phyloP scores from a whole-genome alignment of 2,888 invertebrate species.

The Encarsia formosa region DNA sequence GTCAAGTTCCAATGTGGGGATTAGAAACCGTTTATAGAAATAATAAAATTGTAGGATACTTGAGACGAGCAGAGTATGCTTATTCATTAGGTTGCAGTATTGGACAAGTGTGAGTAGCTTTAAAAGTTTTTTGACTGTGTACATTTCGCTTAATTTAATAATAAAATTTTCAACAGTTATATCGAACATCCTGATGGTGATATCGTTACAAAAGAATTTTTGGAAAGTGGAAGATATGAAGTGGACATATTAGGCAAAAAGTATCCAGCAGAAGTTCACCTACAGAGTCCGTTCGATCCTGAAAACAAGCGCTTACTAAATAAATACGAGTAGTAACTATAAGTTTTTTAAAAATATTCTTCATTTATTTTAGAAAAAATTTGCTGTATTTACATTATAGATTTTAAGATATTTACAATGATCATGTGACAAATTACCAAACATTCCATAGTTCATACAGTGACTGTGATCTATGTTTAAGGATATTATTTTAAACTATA shows the following conservation, averaged over 20 bases:
- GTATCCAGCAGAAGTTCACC: conserved; percentile 66
- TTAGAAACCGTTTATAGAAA: conserved; percentile 80
- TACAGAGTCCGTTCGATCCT: conserved; percentile 80
- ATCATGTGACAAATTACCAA: conserved; percentile 1
- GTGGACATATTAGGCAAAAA: conserved; percentile 75
- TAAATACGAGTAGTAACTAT: conserved; percentile 8
- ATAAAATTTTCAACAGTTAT: conserved; percentile 47
- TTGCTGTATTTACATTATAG: too few species aligned
- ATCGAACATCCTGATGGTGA: conserved; percentile 58
- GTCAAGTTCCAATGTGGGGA: conserved; percentile 73
- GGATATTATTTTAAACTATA: too few species aligned
- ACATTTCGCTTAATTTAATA: conserved; percentile 1
- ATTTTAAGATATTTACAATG: too few species aligned
- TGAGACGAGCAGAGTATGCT: conserved; percentile 79
- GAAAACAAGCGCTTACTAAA: conserved; percentile 62
- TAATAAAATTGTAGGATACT: conserved; percentile 70
- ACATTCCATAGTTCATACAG: conserved; percentile 9
- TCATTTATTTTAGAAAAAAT: too few species aligned
- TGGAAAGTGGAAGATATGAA: conserved; percentile 70
- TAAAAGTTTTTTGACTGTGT: background rate
- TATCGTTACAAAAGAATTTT: conserved; percentile 62
- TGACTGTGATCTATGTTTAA: conserved; percentile 24
- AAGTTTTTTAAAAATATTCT: too few species aligned
- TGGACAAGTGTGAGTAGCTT: conserved; percentile 58
- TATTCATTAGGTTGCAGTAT: conserved; percentile 59